A percentile compares a stretch with the other conserved stretches of the same genome.
These are phyloP conservation scores for Drosophila nigrodunni DNA, from an alignment of 1,140 invertebrate genomes.

Conservation along the genomic window DNA sequence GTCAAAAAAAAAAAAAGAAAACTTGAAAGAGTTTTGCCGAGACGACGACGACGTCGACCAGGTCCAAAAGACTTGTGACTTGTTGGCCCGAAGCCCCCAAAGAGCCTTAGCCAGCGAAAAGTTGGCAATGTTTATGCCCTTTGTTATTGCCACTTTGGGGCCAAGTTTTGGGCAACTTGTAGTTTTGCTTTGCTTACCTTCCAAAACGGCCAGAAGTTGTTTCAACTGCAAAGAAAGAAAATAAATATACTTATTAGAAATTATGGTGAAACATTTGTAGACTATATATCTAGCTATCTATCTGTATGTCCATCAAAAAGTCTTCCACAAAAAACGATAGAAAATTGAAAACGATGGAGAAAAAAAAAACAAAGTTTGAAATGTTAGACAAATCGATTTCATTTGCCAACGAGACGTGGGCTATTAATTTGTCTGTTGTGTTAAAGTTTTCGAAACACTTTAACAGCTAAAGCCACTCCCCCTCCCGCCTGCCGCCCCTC, in stretches of 20 bases:
- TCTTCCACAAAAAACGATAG: slow-evolving; percentile 13
- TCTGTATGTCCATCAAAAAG: slow-evolving; percentile 34
- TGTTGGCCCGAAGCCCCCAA: slow-evolving; percentile 27
- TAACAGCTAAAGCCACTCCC: slow-evolving; percentile 3
- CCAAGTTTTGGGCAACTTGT: slow-evolving; percentile 37
- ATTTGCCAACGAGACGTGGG: slow-evolving; percentile 65
- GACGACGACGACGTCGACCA: slow-evolving; percentile 42
- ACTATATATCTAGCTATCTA: background rate
- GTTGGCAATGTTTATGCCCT: slow-evolving; percentile 47
- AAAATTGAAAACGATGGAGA: background rate
- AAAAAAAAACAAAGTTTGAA: slow-evolving; percentile 40
- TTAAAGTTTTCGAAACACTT: slow-evolving; percentile 38
- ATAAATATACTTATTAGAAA: slow-evolving; percentile 33
- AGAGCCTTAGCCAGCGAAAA: slow-evolving; percentile 20
- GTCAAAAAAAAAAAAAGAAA: slow-evolving; percentile 61
- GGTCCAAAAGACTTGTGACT: slow-evolving; percentile 64
- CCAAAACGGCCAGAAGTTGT: background rate
- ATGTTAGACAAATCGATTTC: slow-evolving; percentile 74
- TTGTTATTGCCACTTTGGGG: slow-evolving; percentile 60
- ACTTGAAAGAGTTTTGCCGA: slow-evolving; percentile 80
- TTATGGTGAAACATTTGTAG: slow-evolving; percentile 4
- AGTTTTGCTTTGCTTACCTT: slow-evolving; percentile 38
- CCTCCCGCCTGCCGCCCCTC: background rate
- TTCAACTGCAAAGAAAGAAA: slow-evolving; percentile 33
- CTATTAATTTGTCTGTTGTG: slow-evolving; percentile 68